These are phyloP conservation scores for Exephanes ischioxanthus DNA, from an alignment of 2,888 invertebrate genomes.

Conservation along the genomic window DNA sequence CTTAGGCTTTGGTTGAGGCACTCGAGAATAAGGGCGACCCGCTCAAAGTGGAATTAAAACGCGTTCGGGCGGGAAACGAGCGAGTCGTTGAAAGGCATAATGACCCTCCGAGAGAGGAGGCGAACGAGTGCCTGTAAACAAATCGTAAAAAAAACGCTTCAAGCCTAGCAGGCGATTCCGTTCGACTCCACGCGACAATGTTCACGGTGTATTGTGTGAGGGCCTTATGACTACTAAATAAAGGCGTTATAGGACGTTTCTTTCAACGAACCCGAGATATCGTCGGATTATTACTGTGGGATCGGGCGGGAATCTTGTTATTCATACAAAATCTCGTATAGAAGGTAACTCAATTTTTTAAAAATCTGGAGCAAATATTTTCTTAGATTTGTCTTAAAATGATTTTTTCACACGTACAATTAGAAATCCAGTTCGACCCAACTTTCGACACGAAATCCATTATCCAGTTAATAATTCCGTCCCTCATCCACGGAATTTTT, in stretches of 20 bases:
- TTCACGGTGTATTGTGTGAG: constrained; percentile 59
- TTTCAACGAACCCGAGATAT: constrained; percentile 50
- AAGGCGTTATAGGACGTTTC: constrained; percentile 36
- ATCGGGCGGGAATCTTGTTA: constrained; percentile 24
- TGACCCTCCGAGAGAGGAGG: constrained; percentile 60
- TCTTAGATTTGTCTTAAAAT: neutral
- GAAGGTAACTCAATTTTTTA: neutral
- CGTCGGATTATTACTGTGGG: constrained; percentile 21
- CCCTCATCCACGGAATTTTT: neutral
- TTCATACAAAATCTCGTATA: constrained; percentile 29
- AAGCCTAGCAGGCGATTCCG: constrained; percentile 32
- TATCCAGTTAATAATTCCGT: neutral
- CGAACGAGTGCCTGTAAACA: constrained; percentile 80
- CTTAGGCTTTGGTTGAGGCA: constrained; percentile 11
- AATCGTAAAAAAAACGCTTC: constrained; percentile 80
- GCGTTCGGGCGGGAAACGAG: constrained; percentile 69
- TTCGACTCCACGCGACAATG: constrained; percentile 54
- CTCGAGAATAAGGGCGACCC: constrained; percentile 40
- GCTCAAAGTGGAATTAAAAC: constrained; percentile 72
- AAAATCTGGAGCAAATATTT: neutral
- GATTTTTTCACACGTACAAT: neutral
- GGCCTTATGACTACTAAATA: constrained; percentile 57
- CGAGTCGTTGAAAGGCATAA: constrained; percentile 75
- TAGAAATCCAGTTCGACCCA: neutral
- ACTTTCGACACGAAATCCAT: neutral